These are phyloP conservation scores for Paramacrobiotus metropolitanus DNA, from an alignment of 1,140 invertebrate genomes.

Conservation along the genomic window DNA sequence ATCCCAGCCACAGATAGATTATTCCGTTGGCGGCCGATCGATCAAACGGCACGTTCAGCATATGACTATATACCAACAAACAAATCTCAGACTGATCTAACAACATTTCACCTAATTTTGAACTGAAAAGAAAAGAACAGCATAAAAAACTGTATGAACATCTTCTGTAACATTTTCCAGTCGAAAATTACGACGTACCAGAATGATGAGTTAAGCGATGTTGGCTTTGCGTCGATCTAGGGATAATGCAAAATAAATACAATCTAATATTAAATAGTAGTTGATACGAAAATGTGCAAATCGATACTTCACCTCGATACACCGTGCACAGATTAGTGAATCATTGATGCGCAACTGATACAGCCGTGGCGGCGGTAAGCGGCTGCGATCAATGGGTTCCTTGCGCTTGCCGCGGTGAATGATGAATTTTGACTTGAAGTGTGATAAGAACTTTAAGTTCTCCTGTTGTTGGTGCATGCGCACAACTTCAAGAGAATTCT, in stretches of 20 bases:
- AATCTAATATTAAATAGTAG: neutral
- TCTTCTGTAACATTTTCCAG: neutral
- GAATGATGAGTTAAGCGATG: slow-evolving; percentile 26
- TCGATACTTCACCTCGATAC: slow-evolving; percentile 51
- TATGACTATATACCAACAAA: too few species aligned
- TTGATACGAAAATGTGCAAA: slow-evolving; percentile 7
- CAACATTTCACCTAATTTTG: too few species aligned
- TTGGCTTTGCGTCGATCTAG: slow-evolving; percentile 15
- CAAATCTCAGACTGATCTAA: too few species aligned
- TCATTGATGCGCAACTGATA: slow-evolving; percentile 89
- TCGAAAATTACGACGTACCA: slow-evolving; percentile 19
- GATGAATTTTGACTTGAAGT: slow-evolving; percentile 85
- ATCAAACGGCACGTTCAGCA: slow-evolving; percentile 83
- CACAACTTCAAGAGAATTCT: slow-evolving; percentile 83
- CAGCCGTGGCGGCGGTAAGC: slow-evolving; percentile 39
- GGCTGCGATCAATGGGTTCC: slow-evolving; percentile 15
- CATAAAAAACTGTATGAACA: slow-evolving; percentile 6
- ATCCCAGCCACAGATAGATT: slow-evolving; percentile 93
- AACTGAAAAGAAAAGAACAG: slow-evolving; percentile 18
- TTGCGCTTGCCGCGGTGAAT: slow-evolving; percentile 65
- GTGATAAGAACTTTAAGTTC: slow-evolving; percentile 91
- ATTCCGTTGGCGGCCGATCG: slow-evolving; percentile 67
- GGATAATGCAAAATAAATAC: neutral
- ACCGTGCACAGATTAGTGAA: slow-evolving; percentile 68
- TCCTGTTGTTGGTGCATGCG: slow-evolving; percentile 94